Conservation (phyloP, 1,140 invertebrate species). For the Anoplolepis gracilipes region DNA sequence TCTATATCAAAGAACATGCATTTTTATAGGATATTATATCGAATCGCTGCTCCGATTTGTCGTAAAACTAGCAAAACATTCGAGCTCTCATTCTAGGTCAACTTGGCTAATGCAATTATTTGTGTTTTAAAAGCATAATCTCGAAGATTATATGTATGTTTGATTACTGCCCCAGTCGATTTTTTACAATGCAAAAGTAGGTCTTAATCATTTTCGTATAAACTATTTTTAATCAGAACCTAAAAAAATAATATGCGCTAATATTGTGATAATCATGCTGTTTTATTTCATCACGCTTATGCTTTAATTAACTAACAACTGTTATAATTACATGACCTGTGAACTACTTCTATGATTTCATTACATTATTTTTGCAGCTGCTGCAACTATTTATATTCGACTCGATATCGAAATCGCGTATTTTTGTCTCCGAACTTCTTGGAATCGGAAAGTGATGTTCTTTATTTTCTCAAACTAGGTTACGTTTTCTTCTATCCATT, state of each 20-base stretch:
- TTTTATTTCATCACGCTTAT: neutral
- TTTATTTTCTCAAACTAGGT: constrained; percentile 28
- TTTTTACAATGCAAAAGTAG: neutral
- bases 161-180: neutral
- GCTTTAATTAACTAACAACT: neutral
- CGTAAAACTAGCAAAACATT: neutral
- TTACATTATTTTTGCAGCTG: constrained; percentile 27
- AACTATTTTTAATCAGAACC: neutral
- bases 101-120: neutral
- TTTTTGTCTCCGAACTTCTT: constrained; percentile 34
- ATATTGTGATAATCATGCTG: neutral
- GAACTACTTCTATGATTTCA: constrained; percentile 31
- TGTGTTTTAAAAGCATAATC: neutral
- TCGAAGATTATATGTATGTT: neutral
- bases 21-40: constrained; percentile 33
- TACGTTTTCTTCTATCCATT: constrained; percentile 25
- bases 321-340: constrained; percentile 35
- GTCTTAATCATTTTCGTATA: neutral
- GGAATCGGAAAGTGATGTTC: constrained; percentile 3
- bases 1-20: neutral
- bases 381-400: constrained; percentile 9
- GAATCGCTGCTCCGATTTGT: constrained; percentile 1
- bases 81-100: neutral
- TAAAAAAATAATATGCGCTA: neutral
- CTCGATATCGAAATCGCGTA: constrained; percentile 34